Evolutionary conservation across 2,888 invertebrate genomes (phyloP), one percentile per base, ranked within the genome.

Genomic region (Pseudanteris insignis): DNA sequence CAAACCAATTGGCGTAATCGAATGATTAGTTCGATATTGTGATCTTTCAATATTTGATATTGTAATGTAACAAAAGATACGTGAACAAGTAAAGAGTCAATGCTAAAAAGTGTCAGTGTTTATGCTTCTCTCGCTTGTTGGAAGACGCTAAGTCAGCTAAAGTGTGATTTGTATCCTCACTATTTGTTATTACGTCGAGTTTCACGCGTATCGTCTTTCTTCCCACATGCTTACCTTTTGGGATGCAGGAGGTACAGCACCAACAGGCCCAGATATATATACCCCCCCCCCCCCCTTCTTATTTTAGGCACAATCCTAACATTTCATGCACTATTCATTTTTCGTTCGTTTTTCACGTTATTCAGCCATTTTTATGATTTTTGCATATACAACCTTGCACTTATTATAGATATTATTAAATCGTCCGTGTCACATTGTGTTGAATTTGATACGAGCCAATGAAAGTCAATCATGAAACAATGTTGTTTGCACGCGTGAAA

Each of bases 161-260:
- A 34, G 32, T 58, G 44, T 43, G 46, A 51, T 54, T 44, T 38
- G 60, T 54, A 51, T 63, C 28, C 41, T 55, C 50, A 50, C 32
- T 63, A 10, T 65, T 32, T 63, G 28, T 69, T 48, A 59, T 50
- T 61, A 50, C 21, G 69, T 54, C 60, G 69, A 70, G 68, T 74
- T 69, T 74, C 70, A 74, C 72, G 71, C 73, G 73, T 69, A 50
- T 72, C 68, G 63, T 70, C 67, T 75, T 72, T 74, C 70, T 76
- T 69, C 67, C 71, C 67, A 78, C 78, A 77, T 75, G 78, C 77
- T 76, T 76, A 74, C 73, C 76, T 77, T 76, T 74, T 72, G 77
- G 72, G 69, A 75, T 69, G 65, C 73, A 78, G 77, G 77, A 76
- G 78, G 77, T 78, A 78, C 67, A 78, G 76, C 76, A 73, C 55